A percentile compares a stretch with the other conserved stretches of the same genome.
phyloP scores from a whole-genome alignment of 1,140 invertebrate genomes.

The Papilio helenus region DNA sequence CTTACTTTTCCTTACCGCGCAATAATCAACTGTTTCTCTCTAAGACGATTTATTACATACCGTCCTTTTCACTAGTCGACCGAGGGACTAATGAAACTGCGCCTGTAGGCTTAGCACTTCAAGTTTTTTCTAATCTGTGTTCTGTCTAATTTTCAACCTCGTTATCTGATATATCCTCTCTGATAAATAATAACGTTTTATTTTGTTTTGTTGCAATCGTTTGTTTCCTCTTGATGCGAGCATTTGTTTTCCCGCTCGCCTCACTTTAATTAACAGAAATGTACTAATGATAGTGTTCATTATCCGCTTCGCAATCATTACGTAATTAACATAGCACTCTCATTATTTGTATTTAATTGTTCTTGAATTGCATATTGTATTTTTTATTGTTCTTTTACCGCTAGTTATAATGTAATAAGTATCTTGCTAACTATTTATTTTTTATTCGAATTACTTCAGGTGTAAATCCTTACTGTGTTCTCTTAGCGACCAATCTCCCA shows the following conservation, averaged over 20 bases:
- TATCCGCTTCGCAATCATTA: conserved; percentile 15
- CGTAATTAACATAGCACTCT: conserved; percentile 10
- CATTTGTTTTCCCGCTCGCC: conserved; percentile 20
- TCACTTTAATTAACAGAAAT: conserved; percentile 24
- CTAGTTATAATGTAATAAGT: background rate
- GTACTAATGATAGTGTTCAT: conserved; percentile 25
- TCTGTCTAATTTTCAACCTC: too few relatives aligned
- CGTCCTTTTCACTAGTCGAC: too few relatives aligned
- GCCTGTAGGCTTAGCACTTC: too few relatives aligned
- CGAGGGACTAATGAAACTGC: too few relatives aligned
- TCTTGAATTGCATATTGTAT: background rate
- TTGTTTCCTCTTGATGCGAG: conserved; percentile 1
- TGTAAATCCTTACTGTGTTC: background rate
- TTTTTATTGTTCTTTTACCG: background rate
- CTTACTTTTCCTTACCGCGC: too few relatives aligned
- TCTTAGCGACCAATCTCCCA: conserved; percentile 31
- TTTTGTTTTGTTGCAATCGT: background rate
- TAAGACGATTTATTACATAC: too few relatives aligned
- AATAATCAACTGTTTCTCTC: too few relatives aligned
- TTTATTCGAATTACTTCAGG: too few relatives aligned
- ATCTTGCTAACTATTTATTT: background rate
- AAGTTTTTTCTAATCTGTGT: too few relatives aligned
- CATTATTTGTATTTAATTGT: conserved; percentile 16
- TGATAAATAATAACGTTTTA: background rate
- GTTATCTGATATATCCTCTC: background rate